These are phyloP conservation scores for Percopsis transmontana DNA, from an alignment of 2,113 vertebrate genomes.

Conservation along the genomic window DNA sequence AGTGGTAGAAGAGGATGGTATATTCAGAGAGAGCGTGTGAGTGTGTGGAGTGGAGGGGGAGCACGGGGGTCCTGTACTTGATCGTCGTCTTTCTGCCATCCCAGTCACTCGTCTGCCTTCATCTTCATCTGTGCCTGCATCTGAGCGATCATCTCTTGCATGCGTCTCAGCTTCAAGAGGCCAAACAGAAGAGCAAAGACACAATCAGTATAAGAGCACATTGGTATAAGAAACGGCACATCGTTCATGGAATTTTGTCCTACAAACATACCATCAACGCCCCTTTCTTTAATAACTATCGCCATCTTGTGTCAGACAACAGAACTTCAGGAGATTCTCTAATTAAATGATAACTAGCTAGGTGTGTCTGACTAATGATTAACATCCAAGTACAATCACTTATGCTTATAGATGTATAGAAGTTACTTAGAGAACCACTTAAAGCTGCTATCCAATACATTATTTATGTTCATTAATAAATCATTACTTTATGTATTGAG, in stretches of 20 bases:
- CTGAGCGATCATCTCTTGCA: slow-evolving; percentile 90
- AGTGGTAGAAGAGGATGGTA: slow-evolving; percentile 11
- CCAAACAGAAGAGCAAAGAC: slow-evolving; percentile 16
- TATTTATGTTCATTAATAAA: too few relatives aligned
- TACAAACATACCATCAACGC: too few relatives aligned
- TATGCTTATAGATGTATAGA: too few relatives aligned
- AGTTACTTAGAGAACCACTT: too few relatives aligned
- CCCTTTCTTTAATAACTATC: neutral
- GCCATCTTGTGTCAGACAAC: slow-evolving; percentile 43
- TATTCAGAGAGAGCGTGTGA: slow-evolving; percentile 7
- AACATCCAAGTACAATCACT: too few relatives aligned
- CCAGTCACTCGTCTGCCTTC: slow-evolving; percentile 82
- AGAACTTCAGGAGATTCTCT: neutral
- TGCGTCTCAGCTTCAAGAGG: slow-evolving; percentile 80
- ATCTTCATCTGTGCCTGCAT: slow-evolving; percentile 91
- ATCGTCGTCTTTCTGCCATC: slow-evolving; percentile 6
- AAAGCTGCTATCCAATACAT: too few relatives aligned
- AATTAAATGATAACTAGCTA: neutral
- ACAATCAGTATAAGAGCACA: neutral
- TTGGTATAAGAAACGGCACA: neutral
- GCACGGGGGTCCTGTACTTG: slow-evolving; percentile 22
- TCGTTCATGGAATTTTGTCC: too few relatives aligned
- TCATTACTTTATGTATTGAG: too few relatives aligned
- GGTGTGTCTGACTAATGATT: neutral
- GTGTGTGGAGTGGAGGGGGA: slow-evolving; percentile 4